phyloP scores from a whole-genome alignment of 2,888 invertebrate genomes.

The Sarcophaga caerulescens region DNA sequence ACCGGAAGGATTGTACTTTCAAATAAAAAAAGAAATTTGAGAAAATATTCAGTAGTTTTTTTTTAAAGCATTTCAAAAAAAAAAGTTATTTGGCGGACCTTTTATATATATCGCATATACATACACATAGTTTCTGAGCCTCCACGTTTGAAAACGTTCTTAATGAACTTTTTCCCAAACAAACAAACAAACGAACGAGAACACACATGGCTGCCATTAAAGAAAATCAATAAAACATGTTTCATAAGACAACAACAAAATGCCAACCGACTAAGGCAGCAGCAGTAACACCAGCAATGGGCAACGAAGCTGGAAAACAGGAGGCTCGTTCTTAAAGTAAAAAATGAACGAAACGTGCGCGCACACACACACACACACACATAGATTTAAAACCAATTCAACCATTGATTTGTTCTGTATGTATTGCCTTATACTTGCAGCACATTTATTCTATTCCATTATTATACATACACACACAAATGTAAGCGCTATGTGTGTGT shows the following conservation, averaged over 20 bases:
- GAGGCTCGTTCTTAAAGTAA: neutral
- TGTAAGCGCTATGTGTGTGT: neutral
- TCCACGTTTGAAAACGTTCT: neutral
- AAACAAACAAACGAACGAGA: neutral
- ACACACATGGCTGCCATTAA: slow-evolving; percentile 1
- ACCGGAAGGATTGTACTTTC: no score
- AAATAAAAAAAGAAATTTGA: no score
- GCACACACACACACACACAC: neutral
- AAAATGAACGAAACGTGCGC: neutral
- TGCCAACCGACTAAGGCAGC: neutral
- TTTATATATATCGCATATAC: no score
- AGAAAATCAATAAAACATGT: slow-evolving; percentile 52
- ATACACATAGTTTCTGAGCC: neutral
- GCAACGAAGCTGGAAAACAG: neutral
- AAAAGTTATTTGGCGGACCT: no score
- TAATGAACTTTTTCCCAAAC: neutral
- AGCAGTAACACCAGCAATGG: neutral
- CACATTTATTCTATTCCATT: no score
- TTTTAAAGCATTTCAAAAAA: no score
- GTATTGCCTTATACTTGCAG: neutral
- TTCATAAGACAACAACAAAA: slow-evolving; percentile 7
- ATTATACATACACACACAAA: neutral
- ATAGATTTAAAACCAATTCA: neutral
- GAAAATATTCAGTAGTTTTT: no score
- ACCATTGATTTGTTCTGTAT: neutral